phyloP scores from a whole-genome alignment of 2,113 vertebrate species.

The Lutjanus erythropterus region DNA sequence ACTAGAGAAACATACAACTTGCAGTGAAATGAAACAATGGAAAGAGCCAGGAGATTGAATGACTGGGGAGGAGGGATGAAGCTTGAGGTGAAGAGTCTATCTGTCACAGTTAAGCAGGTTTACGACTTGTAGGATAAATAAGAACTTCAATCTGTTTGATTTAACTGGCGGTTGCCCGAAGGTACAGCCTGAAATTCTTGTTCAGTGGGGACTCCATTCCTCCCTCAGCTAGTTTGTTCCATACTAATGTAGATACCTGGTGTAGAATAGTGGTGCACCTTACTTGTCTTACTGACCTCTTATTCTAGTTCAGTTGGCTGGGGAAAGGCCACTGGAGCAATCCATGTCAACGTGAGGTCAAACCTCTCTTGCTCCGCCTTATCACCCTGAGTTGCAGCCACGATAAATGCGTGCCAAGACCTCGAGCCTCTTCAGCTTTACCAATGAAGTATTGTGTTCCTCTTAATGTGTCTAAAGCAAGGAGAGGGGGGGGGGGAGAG shows the following conservation, averaged over 20 bases:
- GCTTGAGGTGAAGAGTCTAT: constrained; percentile 52
- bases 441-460: neutral
- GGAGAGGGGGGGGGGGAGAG: neutral
- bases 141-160: constrained; percentile 55
- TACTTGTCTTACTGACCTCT: constrained; percentile 42
- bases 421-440: constrained; percentile 11
- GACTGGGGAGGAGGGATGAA: constrained; percentile 26
- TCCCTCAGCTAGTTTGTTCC: constrained; percentile 28
- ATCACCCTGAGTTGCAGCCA: constrained; percentile 15
- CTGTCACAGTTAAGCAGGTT: constrained; percentile 62
- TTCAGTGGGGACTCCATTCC: constrained; percentile 14
- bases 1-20: constrained; percentile 45
- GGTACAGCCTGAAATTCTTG: constrained; percentile 28
- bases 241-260: constrained; percentile 10
- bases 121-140: constrained; percentile 51
- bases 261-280: neutral
- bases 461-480: constrained; percentile 13
- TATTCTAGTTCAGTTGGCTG: constrained; percentile 50
- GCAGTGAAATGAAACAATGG: constrained; percentile 45
- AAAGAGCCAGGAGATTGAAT: constrained; percentile 32
- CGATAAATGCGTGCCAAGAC: constrained; percentile 23
- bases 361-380: constrained; percentile 24
- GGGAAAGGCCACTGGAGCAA: constrained; percentile 24
- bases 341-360: constrained; percentile 30
- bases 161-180: constrained; percentile 43